Evolutionary conservation across 2,797 vertebrate genomes (phyloP).

Genomic region (Scomberomorus guttatus): DNA sequence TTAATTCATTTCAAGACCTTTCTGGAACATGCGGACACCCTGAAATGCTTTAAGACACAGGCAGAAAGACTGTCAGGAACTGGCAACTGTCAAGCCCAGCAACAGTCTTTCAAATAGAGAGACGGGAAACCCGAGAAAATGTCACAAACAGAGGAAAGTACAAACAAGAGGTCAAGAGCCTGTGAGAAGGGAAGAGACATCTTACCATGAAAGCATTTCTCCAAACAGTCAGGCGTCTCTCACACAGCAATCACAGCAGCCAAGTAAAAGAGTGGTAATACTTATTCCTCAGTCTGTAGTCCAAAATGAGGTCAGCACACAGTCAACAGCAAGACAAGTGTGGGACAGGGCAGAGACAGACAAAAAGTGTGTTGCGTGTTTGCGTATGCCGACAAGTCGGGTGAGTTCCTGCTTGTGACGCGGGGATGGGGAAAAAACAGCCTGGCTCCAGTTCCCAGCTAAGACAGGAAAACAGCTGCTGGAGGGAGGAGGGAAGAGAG

Average conservation of each 20-base stretch:
- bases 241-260: constrained; percentile 56
- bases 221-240: constrained; percentile 59
- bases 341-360: constrained; percentile 49
- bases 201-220: constrained; percentile 77
- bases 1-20: constrained; percentile 6
- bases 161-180: constrained; percentile 44
- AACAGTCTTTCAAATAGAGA: constrained; percentile 10
- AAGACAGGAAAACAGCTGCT: constrained; percentile 80
- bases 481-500: constrained; percentile 44
- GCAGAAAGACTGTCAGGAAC: background rate
- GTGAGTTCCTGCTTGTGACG: constrained; percentile 74
- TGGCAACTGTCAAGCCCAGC: constrained; percentile 1
- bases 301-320: constrained; percentile 65
- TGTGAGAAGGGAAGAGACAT: constrained; percentile 37
- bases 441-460: constrained; percentile 69
- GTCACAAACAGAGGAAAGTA: constrained; percentile 9
- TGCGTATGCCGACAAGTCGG: constrained; percentile 46
- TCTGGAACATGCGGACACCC: background rate
- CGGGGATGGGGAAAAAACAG: constrained; percentile 51
- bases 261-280: constrained; percentile 59
- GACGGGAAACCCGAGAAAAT: constrained; percentile 26
- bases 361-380: constrained; percentile 27
- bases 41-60: background rate
- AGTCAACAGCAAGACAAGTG: constrained; percentile 65
- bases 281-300: constrained; percentile 54